A percentile compares a stretch with the other conserved stretches of the same genome.
Conservation (phyloP, 2,797 vertebrate genomes). For the Peromyscus melanophrys region DNA sequence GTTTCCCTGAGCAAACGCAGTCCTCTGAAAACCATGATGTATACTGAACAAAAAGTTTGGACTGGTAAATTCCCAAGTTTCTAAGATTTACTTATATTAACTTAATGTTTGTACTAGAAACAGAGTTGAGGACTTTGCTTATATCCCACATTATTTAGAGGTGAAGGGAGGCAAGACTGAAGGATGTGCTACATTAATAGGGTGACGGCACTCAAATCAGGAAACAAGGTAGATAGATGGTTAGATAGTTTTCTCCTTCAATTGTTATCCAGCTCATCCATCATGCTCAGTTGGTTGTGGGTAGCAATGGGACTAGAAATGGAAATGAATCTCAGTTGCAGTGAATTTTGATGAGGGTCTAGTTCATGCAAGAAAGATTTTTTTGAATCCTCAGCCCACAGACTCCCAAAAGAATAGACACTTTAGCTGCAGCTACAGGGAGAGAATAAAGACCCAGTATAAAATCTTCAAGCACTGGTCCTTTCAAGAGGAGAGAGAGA, state of each 20-base stretch:
- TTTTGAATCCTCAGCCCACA: constrained; percentile 61
- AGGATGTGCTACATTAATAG: constrained; percentile 60
- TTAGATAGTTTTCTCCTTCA: constrained; percentile 72
- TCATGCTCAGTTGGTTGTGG: constrained; percentile 76
- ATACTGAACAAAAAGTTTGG: constrained; percentile 61
- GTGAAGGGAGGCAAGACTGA: constrained; percentile 37
- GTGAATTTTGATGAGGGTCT: constrained; percentile 80
- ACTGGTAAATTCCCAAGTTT: constrained; percentile 68
- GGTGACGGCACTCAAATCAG: constrained; percentile 51
- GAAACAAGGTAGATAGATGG: constrained; percentile 45
- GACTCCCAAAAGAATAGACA: constrained; percentile 63
- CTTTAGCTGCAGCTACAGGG: constrained; percentile 26
- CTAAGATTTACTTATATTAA: constrained; percentile 71
- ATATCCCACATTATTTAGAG: constrained; percentile 22
- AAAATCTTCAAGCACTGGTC: constrained; percentile 36
- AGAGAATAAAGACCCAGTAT: constrained; percentile 59
- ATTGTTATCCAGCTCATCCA: constrained; percentile 71
- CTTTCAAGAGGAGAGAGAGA: constrained; percentile 20
- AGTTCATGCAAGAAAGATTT: constrained; percentile 71
- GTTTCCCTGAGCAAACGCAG: constrained; percentile 58
- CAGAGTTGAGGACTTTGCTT: constrained; percentile 64
- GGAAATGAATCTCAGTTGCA: constrained; percentile 77
- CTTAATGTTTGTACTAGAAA: constrained; percentile 51
- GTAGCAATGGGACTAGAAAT: constrained; percentile 77
- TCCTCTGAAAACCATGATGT: constrained; percentile 61